Percentiles rank a stretch among this genome's conserved stretches.
Conservation (phyloP, 2,888 invertebrate genomes). For the Acleris laterana region DNA sequence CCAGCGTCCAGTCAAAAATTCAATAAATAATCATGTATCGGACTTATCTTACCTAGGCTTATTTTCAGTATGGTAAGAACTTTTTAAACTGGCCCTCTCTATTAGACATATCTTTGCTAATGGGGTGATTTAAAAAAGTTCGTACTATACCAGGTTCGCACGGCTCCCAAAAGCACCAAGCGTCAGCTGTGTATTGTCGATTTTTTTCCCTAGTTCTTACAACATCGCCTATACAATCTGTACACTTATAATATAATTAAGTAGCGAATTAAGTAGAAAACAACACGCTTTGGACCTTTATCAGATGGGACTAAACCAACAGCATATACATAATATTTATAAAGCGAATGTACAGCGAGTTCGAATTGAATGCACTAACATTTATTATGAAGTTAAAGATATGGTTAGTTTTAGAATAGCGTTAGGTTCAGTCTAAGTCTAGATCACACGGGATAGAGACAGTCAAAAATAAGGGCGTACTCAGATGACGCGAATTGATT, state of each 20-base stretch:
- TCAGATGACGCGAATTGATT: too few relatives aligned
- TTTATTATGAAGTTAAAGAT: slow-evolving; percentile 44
- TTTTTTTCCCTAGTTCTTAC: slow-evolving; percentile 58
- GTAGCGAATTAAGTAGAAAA: slow-evolving; percentile 44
- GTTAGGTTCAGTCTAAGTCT: slow-evolving; percentile 58
- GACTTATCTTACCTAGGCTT: slow-evolving; percentile 35
- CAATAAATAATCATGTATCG: slow-evolving; percentile 9
- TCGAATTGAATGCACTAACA: slow-evolving; percentile 34
- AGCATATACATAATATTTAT: slow-evolving; percentile 37
- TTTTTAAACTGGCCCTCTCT: too few relatives aligned
- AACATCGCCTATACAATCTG: slow-evolving; percentile 49
- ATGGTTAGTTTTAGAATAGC: slow-evolving; percentile 60
- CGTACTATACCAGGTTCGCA: slow-evolving; percentile 43
- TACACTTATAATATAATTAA: slow-evolving; percentile 48
- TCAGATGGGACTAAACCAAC: slow-evolving; percentile 42
- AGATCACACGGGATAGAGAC: slow-evolving; percentile 39
- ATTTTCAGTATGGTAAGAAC: slow-evolving; percentile 50
- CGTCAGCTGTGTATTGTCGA: slow-evolving; percentile 76
- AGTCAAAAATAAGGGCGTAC: slow-evolving; percentile 29
- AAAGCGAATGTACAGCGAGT: slow-evolving; percentile 60
- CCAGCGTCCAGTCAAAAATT: slow-evolving; percentile 20
- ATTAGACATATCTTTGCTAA: too few relatives aligned
- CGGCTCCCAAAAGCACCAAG: slow-evolving; percentile 56
- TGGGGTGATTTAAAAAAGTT: too few relatives aligned
- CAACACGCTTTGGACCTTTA: slow-evolving; percentile 53